Evolutionary conservation across 2,888 invertebrate genomes (phyloP).

Genomic region (Xestia rhomboidea): DNA sequence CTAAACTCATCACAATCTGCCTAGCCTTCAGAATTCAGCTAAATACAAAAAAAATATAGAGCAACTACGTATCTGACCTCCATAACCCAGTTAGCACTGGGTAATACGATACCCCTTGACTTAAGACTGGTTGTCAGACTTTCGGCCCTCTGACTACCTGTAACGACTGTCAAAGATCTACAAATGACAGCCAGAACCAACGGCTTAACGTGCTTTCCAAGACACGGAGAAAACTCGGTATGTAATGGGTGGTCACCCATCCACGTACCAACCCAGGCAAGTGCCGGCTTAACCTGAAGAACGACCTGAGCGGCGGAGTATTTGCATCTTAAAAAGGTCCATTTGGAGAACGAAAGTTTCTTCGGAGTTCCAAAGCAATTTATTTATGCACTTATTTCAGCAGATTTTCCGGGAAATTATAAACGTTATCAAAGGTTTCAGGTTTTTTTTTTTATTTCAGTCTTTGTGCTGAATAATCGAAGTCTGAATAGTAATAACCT

Average conservation of each 20-base stretch:
- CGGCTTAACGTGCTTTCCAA: background rate
- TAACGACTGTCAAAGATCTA: background rate
- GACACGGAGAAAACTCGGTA: background rate
- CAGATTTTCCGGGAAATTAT: background rate
- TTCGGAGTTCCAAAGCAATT: background rate
- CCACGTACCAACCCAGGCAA: background rate
- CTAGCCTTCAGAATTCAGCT: background rate
- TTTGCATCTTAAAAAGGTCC: background rate
- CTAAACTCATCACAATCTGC: background rate
- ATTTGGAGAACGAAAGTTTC: background rate
- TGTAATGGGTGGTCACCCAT: background rate
- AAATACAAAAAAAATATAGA: background rate
- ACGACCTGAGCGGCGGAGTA: background rate
- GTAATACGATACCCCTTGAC: background rate
- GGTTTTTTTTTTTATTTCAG: background rate
- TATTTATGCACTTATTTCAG: background rate
- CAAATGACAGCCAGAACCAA: background rate
- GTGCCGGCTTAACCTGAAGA: background rate
- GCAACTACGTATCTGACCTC: background rate
- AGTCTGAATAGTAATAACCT: background rate
- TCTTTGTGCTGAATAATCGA: background rate
- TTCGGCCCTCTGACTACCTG: background rate
- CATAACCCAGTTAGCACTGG: background rate
- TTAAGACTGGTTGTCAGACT: background rate
- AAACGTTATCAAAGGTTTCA: background rate